These are phyloP conservation scores for Penelope pileata DNA, from an alignment of 2,113 vertebrate species.

Conservation along the genomic window DNA sequence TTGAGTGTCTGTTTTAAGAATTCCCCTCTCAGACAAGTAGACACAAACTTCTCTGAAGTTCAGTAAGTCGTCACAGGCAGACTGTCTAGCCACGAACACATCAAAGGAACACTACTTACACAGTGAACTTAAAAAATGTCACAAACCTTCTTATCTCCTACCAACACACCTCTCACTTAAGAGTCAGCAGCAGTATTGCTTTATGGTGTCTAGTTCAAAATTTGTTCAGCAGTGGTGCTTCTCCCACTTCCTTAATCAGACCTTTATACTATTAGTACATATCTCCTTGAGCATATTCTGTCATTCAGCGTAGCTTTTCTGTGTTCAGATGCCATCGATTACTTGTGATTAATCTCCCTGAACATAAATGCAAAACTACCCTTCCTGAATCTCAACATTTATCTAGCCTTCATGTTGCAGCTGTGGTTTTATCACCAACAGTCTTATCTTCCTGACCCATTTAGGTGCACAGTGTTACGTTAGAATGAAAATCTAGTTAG, in stretches of 20 bases:
- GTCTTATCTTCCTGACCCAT: not conserved
- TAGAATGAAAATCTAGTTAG: not conserved
- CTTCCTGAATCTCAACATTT: not conserved
- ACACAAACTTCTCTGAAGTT: not conserved
- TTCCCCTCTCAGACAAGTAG: not conserved
- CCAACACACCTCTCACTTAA: not conserved
- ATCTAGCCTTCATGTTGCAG: not conserved
- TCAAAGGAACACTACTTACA: not conserved
- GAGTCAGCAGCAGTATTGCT: accelerated
- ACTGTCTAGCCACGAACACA: not conserved
- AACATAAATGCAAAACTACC: not conserved
- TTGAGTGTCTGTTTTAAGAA: not conserved
- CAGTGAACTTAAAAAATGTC: not conserved
- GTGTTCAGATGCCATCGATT: not conserved
- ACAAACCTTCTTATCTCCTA: not conserved
- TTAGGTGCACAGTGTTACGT: not conserved
- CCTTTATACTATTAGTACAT: not conserved
- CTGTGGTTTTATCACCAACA: not conserved
- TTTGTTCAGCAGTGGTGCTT: not conserved
- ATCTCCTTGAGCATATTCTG: not conserved
- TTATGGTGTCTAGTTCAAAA: not conserved
- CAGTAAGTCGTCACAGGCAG: accelerated
- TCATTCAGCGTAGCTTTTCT: not conserved
- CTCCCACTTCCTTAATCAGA: not conserved
- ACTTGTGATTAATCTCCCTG: not conserved